Percentiles rank a stretch among this genome's conserved stretches.
These are phyloP conservation scores for Scrobipalpa costella DNA, from an alignment of 2,888 invertebrate genomes.

Conservation along the genomic window DNA sequence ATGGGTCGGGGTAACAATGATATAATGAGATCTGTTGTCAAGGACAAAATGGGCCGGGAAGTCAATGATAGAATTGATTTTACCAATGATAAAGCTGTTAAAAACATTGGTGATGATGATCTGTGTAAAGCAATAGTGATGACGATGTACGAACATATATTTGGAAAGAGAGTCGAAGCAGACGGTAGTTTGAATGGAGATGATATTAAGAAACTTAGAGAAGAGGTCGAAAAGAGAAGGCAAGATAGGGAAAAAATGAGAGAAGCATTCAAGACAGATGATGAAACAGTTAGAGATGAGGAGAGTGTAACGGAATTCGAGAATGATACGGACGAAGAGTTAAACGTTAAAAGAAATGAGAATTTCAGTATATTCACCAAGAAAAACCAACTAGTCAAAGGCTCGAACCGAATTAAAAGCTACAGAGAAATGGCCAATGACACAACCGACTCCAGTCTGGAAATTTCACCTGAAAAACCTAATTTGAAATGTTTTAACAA, in stretches of 20 bases:
- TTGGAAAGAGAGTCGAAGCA: not conserved
- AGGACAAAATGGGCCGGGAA: not conserved
- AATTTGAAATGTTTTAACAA: not conserved
- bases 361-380: not conserved
- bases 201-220: not conserved
- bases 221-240: not conserved
- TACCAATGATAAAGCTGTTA: not conserved
- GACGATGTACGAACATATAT: not conserved
- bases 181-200: slow-evolving; percentile 9
- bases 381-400: not conserved
- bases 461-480: not conserved
- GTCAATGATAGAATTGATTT: not conserved
- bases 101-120: not conserved
- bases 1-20: too few species aligned
- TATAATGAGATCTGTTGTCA: too few species aligned
- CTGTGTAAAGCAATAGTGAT: not conserved
- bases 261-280: not conserved
- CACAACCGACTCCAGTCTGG: not conserved
- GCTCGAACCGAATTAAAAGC: not conserved
- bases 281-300: not conserved
- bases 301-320: not conserved
- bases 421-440: not conserved
- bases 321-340: not conserved
- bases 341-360: not conserved
- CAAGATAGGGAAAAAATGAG: not conserved